Conservation (phyloP, 92 coral and sea anemone species). For the Parazoanthus darwini region DNA sequence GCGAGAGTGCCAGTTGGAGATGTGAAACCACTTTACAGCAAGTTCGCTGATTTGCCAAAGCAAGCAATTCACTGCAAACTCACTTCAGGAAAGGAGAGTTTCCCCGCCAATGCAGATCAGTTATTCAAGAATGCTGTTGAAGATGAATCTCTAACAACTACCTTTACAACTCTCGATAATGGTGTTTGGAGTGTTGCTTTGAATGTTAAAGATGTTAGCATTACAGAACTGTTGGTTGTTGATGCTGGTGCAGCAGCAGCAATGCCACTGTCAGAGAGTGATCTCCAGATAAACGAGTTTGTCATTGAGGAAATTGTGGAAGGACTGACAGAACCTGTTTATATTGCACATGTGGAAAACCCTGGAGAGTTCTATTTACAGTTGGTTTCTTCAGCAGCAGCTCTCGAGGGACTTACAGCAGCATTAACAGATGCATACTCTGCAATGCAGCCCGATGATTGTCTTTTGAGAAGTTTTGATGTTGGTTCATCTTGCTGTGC, state of each 20-base stretch:
- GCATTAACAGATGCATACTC: slow-evolving; percentile 39
- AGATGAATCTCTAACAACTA: slow-evolving; percentile 63
- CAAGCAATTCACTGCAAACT: slow-evolving; percentile 79
- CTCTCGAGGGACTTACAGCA: slow-evolving; percentile 30
- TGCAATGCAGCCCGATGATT: slow-evolving; percentile 7
- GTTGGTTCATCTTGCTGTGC: slow-evolving; percentile 59
- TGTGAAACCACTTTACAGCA: slow-evolving; percentile 59
- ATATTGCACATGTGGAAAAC: slow-evolving; percentile 62
- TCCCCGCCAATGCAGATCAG: slow-evolving; percentile 50
- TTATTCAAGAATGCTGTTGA: slow-evolving; percentile 48
- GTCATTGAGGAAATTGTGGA: slow-evolving; percentile 23
- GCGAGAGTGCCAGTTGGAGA: slow-evolving; percentile 54
- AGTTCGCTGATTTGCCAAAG: slow-evolving; percentile 58
- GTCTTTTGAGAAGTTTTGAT: slow-evolving; percentile 33
- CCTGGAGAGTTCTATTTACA: slow-evolving; percentile 83
- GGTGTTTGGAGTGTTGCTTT: slow-evolving; percentile 55
- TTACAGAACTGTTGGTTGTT: slow-evolving; percentile 4
- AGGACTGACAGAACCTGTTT: slow-evolving; percentile 57
- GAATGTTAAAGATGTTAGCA: background rate
- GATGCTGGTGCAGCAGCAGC: slow-evolving; percentile 38
- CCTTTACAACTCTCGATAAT: slow-evolving; percentile 50
- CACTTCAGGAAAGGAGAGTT: slow-evolving; percentile 26
- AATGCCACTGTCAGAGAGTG: background rate
- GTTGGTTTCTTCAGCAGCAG: slow-evolving; percentile 45
- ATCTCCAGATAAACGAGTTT: slow-evolving; percentile 12